These are phyloP conservation scores for Melanotaenia boesemani DNA, from an alignment of 2,797 vertebrate species.

Conservation along the genomic window DNA sequence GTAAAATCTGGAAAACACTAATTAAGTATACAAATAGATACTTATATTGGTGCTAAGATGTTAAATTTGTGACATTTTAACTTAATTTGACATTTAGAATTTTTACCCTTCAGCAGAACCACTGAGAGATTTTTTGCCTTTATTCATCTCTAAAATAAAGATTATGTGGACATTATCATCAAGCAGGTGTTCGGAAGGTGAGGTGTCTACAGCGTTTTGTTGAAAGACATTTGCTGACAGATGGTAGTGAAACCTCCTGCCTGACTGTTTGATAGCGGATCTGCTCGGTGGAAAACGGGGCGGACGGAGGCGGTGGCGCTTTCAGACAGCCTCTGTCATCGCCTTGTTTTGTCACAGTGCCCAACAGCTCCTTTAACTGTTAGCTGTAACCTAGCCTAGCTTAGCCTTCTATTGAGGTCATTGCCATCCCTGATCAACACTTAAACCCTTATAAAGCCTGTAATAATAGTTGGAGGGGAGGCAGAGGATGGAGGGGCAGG, in stretches of 20 bases:
- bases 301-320: conserved; percentile 45
- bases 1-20: neutral
- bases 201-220: conserved; percentile 42
- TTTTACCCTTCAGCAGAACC: neutral
- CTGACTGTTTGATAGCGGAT: conserved; percentile 66
- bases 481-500: conserved; percentile 56
- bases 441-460: conserved; percentile 82
- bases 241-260: conserved; percentile 47
- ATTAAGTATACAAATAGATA: neutral
- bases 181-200: conserved; percentile 63
- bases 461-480: conserved; percentile 66
- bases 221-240: conserved; percentile 70
- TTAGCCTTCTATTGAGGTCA: conserved; percentile 70
- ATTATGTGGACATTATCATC: conserved; percentile 25
- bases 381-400: conserved; percentile 69
- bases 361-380: conserved; percentile 75
- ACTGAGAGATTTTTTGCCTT: neutral
- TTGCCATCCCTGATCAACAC: conserved; percentile 68
- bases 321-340: conserved; percentile 80
- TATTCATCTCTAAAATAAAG: conserved; percentile 3
- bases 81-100: neutral
- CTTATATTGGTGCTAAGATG: neutral
- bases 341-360: conserved; percentile 64
- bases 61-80: neutral
- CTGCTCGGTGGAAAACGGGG: conserved; percentile 64